phyloP scores from a whole-genome alignment of 2,113 vertebrate genomes.

The Monopterus albus region DNA sequence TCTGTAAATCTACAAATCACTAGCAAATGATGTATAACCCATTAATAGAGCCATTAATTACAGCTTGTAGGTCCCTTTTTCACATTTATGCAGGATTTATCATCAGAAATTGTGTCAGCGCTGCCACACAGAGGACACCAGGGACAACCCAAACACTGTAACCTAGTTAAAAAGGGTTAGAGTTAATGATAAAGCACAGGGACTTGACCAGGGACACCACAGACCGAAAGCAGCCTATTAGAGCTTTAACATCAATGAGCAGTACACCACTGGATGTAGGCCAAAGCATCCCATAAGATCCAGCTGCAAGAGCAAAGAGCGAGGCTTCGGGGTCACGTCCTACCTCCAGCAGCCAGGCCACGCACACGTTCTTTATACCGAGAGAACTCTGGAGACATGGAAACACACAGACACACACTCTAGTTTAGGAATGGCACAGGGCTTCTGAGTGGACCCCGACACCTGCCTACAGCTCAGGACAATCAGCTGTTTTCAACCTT shows the following conservation, averaged over 20 bases:
- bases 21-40: neutral
- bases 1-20: no score
- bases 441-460: no score
- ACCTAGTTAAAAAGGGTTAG: neutral
- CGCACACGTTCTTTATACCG: slow-evolving; percentile 28
- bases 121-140: neutral
- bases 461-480: slow-evolving; percentile 22
- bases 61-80: no score
- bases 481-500: slow-evolving; percentile 34
- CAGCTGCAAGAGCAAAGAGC: neutral
- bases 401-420: slow-evolving; percentile 21
- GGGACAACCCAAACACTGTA: neutral
- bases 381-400: slow-evolving; percentile 25
- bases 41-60: neutral
- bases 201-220: neutral
- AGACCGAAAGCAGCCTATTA: neutral
- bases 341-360: neutral
- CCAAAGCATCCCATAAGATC: no score
- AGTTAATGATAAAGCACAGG: slow-evolving; percentile 3
- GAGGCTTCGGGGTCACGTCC: slow-evolving; percentile 12
- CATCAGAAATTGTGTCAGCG: no score
- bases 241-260: neutral
- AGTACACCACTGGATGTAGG: neutral
- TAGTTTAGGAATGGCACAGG: no score
- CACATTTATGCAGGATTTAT: no score